Evolutionary conservation across 2,113 vertebrate species (phyloP), one percentile per base, ranked within the genome.

Genomic region (Rynchops niger): DNA sequence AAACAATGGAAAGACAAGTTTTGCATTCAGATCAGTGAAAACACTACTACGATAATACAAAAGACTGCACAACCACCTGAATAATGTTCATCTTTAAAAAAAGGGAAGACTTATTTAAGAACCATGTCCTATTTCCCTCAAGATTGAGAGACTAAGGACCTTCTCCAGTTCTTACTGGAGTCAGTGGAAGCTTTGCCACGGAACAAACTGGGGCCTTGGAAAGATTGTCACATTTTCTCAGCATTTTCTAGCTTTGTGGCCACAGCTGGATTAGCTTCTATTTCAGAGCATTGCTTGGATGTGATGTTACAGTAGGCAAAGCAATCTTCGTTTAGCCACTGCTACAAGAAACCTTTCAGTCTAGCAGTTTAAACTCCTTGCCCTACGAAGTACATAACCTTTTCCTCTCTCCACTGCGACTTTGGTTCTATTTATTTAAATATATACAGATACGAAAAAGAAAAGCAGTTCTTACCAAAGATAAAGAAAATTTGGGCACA

Each of bases 1-100:
- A 94, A 96, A 90, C 83, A 91, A 91, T 30, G 61, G 69, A 34
- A 91, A 93, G 82, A 86, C 45, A 71, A 67, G 92, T 85, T 97
- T 82, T 89, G 95, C 95, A 94, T 97, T 85, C 96, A 91, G 93
- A 90, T 89, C 71, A 66, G 80, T 72, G 69, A 88, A 94, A 95
- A 90, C 40, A 88, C 93, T 73, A 63, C 50, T 80, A 96, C 61
- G 89, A 52, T 74, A 92, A 96, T 94, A 94, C 18, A 90, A 74
- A 94, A 91, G 92, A 82, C 69, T 73, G 49, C 93, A 94, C 77
- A 38, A 69, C 70, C 94, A 84, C 91, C 92, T 88, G 63, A 86
- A 94, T 78, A 84, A 66, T 42, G 76, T 82, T 95, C 10, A 88
- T 78, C 56, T 70, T 61, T 7, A 5, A 61, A 91, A 74, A 95